Percentiles rank a stretch among this genome's conserved stretches.
phyloP scores from a whole-genome alignment of 2,797 vertebrate species.

The Lutjanus campechanus region DNA sequence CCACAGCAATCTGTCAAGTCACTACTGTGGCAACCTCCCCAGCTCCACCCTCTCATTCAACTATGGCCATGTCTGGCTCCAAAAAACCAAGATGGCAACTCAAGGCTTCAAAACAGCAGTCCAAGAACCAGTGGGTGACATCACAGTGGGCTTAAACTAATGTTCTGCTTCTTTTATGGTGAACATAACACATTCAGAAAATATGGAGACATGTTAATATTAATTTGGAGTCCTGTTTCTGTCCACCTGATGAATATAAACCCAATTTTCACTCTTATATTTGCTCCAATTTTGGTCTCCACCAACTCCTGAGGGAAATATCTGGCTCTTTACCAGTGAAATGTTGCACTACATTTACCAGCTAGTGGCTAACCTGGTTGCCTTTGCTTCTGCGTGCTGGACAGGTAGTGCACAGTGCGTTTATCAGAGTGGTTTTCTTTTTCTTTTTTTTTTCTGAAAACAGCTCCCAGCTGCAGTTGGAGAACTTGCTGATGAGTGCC shows the following conservation, averaged over 20 bases:
- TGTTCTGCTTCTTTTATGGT: background rate
- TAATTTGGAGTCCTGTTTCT: background rate
- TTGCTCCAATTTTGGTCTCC: too few relatives aligned
- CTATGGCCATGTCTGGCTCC: too few relatives aligned
- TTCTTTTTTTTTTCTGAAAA: background rate
- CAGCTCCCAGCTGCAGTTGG: constrained; percentile 31
- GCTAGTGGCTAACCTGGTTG: background rate
- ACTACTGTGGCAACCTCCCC: too few relatives aligned
- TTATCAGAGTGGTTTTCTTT: constrained; percentile 1
- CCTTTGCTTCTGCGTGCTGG: constrained; percentile 22
- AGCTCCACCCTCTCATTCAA: too few relatives aligned
- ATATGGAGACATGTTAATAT: background rate
- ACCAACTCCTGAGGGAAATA: too few relatives aligned
- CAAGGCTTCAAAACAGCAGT: too few relatives aligned
- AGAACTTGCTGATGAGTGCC: constrained; percentile 2
- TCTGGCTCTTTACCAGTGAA: too few relatives aligned
- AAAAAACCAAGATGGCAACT: too few relatives aligned
- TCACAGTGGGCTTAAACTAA: background rate
- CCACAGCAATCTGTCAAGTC: too few relatives aligned
- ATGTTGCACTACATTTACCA: too few relatives aligned
- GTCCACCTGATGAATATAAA: too few relatives aligned
- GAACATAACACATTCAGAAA: background rate
- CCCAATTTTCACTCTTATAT: background rate
- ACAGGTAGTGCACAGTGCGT: background rate
- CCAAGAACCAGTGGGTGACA: too few relatives aligned